These are phyloP conservation scores for Drosophila rellima DNA, from an alignment of 2,888 invertebrate species.

Conservation along the genomic window DNA sequence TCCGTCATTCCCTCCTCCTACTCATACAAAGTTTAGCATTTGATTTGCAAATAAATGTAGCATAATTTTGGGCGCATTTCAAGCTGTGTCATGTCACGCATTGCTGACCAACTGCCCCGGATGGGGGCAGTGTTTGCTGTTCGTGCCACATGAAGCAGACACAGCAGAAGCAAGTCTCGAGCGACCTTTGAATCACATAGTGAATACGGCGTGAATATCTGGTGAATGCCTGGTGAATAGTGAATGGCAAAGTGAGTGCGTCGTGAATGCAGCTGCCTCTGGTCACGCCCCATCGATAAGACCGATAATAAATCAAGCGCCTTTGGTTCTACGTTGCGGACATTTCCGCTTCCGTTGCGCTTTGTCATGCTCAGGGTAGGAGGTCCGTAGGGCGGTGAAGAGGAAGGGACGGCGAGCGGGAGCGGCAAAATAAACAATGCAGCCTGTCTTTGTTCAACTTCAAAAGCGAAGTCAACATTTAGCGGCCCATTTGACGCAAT, in stretches of 20 bases:
- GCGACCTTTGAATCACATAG: constrained; percentile 34
- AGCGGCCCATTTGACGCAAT: constrained; percentile 75
- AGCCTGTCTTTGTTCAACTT: constrained; percentile 46
- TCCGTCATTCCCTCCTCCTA: too few species aligned
- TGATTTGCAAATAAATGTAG: constrained; percentile 9
- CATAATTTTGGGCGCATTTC: constrained; percentile 33
- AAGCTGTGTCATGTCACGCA: constrained; percentile 53
- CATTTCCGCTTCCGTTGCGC: constrained; percentile 66
- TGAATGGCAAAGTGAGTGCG: constrained; percentile 22
- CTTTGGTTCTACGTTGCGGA: constrained; percentile 46
- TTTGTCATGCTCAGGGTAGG: constrained; percentile 40
- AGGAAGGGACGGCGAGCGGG: not conserved
- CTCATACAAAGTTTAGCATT: not conserved
- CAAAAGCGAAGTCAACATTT: constrained; percentile 69
- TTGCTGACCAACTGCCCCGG: constrained; percentile 18
- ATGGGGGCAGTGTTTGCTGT: constrained; percentile 8
- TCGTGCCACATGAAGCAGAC: constrained; percentile 48
- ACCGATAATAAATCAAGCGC: constrained; percentile 58
- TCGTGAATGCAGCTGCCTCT: constrained; percentile 35
- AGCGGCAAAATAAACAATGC: constrained; percentile 25
- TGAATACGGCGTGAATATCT: constrained; percentile 10
- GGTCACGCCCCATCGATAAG: constrained; percentile 54
- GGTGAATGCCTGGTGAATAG: constrained; percentile 29
- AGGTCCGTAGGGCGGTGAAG: accelerated
- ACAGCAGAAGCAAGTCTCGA: constrained; percentile 24